Conservation (phyloP, 2,113 vertebrate species). For the Nesoenas mayeri region DNA sequence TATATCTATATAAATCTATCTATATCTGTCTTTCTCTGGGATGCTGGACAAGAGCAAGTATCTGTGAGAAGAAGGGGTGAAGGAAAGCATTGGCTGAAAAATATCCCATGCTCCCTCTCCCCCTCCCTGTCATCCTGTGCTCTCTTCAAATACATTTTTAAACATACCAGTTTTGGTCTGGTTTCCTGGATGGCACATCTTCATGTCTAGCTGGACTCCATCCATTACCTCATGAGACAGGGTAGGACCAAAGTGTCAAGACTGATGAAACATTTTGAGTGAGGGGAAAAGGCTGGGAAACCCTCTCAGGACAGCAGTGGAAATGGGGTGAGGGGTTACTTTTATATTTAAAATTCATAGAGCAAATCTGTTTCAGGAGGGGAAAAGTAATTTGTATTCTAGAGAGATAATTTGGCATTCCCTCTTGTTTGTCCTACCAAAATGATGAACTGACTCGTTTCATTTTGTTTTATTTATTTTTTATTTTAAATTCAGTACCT, state of each 20-base stretch:
- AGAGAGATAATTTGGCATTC: conserved; percentile 25
- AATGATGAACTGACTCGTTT: conserved; percentile 16
- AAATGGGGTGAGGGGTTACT: not conserved
- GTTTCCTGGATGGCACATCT: conserved; percentile 67
- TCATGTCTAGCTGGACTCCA: conserved; percentile 42
- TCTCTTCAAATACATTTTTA: conserved; percentile 45
- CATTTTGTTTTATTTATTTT: conserved; percentile 30
- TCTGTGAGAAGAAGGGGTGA: not conserved
- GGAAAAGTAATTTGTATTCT: not conserved
- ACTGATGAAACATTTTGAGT: not conserved
- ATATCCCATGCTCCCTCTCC: not conserved
- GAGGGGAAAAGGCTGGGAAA: not conserved
- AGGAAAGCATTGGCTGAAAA: conserved; percentile 31
- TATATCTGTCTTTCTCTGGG: not conserved
- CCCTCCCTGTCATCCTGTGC: not conserved
- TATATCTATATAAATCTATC: too few relatives aligned
- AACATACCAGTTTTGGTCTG: conserved; percentile 55
- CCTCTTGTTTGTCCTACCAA: conserved; percentile 23
- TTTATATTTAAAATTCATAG: not conserved
- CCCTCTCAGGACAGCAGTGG: not conserved
- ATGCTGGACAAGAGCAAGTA: not conserved
- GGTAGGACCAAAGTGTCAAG: conserved; percentile 29
- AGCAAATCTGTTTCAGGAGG: not conserved
- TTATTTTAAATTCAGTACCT: conserved; percentile 33
- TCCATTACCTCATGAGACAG: conserved; percentile 58